phyloP scores from a whole-genome alignment of 2,888 invertebrate genomes.

The Abscondita cerata region DNA sequence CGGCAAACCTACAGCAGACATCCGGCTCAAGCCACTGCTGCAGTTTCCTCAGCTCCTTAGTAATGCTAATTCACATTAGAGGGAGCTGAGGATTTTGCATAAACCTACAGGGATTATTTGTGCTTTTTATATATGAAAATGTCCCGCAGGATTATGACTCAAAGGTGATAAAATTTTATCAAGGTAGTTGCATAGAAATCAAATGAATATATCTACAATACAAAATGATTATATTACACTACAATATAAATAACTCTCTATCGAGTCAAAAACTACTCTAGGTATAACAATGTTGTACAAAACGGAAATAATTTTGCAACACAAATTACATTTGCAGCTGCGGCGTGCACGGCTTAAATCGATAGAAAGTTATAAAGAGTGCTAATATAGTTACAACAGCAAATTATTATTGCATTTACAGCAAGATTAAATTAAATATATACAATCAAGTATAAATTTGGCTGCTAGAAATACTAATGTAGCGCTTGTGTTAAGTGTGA shows the following conservation, averaged over 20 bases:
- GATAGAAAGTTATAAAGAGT: conserved; percentile 36
- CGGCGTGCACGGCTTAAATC: conserved; percentile 34
- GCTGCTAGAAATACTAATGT: conserved; percentile 32
- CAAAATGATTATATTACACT: conserved; percentile 22
- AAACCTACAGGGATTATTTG: conserved; percentile 35
- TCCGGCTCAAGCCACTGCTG: conserved; percentile 56
- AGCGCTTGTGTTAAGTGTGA: conserved; percentile 34
- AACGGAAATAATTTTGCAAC: conserved; percentile 29
- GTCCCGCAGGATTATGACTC: conserved; percentile 20
- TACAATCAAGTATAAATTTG: conserved; percentile 28
- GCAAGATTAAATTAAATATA: conserved; percentile 33
- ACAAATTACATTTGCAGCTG: conserved; percentile 27
- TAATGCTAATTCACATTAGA: conserved; percentile 18
- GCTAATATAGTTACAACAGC: conserved; percentile 35
- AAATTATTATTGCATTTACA: conserved; percentile 33
- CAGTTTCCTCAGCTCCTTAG: conserved; percentile 28
- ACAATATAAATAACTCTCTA: conserved; percentile 32
- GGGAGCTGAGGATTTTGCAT: conserved; percentile 26
- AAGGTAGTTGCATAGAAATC: conserved; percentile 24
- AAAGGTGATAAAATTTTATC: conserved; percentile 14
- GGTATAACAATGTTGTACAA: conserved; percentile 30
- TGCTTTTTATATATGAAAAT: conserved; percentile 25
- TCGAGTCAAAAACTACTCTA: conserved; percentile 29
- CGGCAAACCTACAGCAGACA: conserved; percentile 88
- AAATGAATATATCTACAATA: conserved; percentile 16